Evolutionary conservation across 30 jellyfish, hydroid and myxozoan species (phyloP).

Genomic region (Turritopsis rubra): DNA sequence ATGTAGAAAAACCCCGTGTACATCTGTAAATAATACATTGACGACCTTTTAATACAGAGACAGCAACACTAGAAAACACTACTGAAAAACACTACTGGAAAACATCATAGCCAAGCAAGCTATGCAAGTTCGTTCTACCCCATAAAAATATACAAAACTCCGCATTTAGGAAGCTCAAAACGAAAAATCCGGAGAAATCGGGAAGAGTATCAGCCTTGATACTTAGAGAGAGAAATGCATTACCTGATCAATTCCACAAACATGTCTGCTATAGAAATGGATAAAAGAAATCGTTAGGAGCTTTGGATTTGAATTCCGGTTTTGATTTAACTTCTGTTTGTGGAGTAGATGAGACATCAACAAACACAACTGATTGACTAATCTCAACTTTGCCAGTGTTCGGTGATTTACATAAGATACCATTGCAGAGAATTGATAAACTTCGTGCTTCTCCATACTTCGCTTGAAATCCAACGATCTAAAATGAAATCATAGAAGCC

Average conservation of each 20-base stretch:
- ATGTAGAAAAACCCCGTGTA: too few species aligned
- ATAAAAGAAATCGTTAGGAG: slow-evolving; percentile 93
- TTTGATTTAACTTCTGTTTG: slow-evolving; percentile 76
- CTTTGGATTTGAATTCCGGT: slow-evolving; percentile 84
- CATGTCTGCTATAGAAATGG: slow-evolving; percentile 68
- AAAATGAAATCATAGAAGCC: background rate
- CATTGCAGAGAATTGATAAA: slow-evolving; percentile 25
- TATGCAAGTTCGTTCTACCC: too few species aligned
- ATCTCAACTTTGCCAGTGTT: slow-evolving; percentile 38
- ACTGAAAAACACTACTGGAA: too few species aligned
- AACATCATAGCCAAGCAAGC: too few species aligned
- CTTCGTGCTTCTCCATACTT: slow-evolving; percentile 58
- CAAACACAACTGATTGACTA: slow-evolving; percentile 68
- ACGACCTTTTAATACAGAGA: too few species aligned
- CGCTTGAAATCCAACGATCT: slow-evolving; percentile 80
- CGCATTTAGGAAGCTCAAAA: too few species aligned
- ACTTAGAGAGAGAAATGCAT: too few species aligned
- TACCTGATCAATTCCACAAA: background rate
- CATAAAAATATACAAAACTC: too few species aligned
- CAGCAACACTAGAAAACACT: too few species aligned
- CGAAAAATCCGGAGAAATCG: too few species aligned
- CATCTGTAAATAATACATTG: too few species aligned
- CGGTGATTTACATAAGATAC: slow-evolving; percentile 8
- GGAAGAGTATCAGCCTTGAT: too few species aligned
- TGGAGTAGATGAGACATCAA: slow-evolving; percentile 82